Evolutionary conservation across 2,888 invertebrate genomes (phyloP), one percentile per base, ranked within the genome.

Genomic region (Synergus japonicus): DNA sequence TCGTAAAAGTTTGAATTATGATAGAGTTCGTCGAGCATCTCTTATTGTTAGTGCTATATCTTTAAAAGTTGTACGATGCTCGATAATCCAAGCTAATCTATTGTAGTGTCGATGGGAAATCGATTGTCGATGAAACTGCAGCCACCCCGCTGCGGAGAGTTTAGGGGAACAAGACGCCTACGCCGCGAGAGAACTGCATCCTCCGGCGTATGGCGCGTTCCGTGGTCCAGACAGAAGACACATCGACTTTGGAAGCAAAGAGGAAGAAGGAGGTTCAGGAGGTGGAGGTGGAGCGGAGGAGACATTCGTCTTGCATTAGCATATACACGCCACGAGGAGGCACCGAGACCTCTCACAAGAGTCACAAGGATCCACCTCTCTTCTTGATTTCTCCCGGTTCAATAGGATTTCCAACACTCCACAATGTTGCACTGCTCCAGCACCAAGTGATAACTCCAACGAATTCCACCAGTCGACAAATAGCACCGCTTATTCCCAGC

Each of bases 231-330:
- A 73, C 73, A 73, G 73, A 73, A 79, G 65, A 63, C 83, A 78
- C 73, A 80, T 63, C 54, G 79, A 79, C 46, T 78, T 66, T 78
- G n/a, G 69, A 60, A 58, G 65, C 46, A 58, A 29, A 18, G 78
- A 77, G 64, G 43, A 54, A 69, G 60, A 64, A 65, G 77, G 29
- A 46, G 80, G 29, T 15, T 13, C 54, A 44, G 37, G 54, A 64
- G 78, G 79, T 77, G 60, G 22, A 76, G 66, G 63, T 65, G 76
- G 77, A 77, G 77, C 81, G 76, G 76, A 79, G 82, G 89, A 91
- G 91, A 92, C 92, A 92, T 92, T 91, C 92, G 91, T 92, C 91
- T 91, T 89, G 88, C 91, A 92, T 92, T 92, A 92, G 92, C 92
- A 92, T 92, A 91, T 92, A 92, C 92, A 92, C 88, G 91, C 87